Conservation (phyloP, 2,888 invertebrate genomes). For the Tridacna gigas region DNA sequence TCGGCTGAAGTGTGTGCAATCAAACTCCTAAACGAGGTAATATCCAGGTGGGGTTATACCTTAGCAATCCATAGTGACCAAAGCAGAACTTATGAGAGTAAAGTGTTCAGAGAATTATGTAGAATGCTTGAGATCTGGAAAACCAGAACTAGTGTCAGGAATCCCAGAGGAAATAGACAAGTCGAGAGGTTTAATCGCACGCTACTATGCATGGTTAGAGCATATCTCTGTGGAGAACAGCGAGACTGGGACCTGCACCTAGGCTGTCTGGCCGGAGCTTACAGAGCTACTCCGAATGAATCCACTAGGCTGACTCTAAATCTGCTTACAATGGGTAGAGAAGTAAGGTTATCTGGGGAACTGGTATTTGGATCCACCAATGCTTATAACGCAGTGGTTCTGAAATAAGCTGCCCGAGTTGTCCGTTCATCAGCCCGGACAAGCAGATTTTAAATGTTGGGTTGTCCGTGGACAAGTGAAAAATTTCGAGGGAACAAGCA, state of each 20-base stretch:
- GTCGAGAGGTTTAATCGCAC: slow-evolving; percentile 55
- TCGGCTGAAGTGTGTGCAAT: slow-evolving; percentile 45
- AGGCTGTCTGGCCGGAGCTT: slow-evolving; percentile 58
- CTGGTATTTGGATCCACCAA: slow-evolving; percentile 30
- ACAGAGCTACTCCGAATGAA: slow-evolving; percentile 51
- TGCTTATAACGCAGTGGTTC: too few species aligned
- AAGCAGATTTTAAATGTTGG: too few species aligned
- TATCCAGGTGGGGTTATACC: slow-evolving; percentile 44
- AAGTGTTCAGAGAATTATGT: slow-evolving; percentile 33
- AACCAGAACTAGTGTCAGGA: slow-evolving; percentile 42
- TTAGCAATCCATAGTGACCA: slow-evolving; percentile 42
- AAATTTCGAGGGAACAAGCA: too few species aligned
- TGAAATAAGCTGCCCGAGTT: too few species aligned
- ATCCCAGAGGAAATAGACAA: slow-evolving; percentile 58
- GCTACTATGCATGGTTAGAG: slow-evolving; percentile 47
- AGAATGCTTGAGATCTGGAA: slow-evolving; percentile 35
- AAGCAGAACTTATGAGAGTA: slow-evolving; percentile 34
- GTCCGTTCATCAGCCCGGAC: too few species aligned
- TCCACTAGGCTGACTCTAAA: slow-evolving; percentile 53
- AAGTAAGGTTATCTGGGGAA: slow-evolving; percentile 47
- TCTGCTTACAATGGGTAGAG: slow-evolving; percentile 50
- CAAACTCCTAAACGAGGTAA: slow-evolving; percentile 33
- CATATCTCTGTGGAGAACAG: slow-evolving; percentile 53
- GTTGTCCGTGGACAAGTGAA: too few species aligned
- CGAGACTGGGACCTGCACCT: slow-evolving; percentile 61